Base-by-base conservation (phyloP, 2,797 vertebrate species). In the Picus viridis region DNA sequence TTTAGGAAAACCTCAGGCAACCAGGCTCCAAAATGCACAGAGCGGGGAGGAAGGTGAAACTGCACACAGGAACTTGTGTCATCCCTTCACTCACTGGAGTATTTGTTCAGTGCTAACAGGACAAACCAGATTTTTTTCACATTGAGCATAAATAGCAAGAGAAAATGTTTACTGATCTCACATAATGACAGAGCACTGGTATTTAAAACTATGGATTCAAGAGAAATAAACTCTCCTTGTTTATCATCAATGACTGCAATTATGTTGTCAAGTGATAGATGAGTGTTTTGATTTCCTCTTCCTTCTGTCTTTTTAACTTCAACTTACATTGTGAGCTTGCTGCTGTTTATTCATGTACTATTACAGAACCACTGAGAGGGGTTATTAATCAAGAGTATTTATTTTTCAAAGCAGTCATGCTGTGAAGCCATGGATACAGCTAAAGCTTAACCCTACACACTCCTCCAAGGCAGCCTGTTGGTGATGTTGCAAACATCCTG, bases 241-340 rank as follows among this genome's bases (percentile, higher is more conserved):
- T 96, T 94, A 94, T 78, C 79, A 72, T 30, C 87, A 91, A 57
- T 65, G 77, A 68, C 90, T 92, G 73, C 83, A 95, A 95, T 96
- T 94, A 92, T 32, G 82, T 23, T 93, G 89, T 94, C 95, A 95
- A 91, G 79, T 56, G 73, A 70, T 5, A 87, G 70, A 68, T 9
- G 57, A 92, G 68, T 86, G 89, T 76, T 96, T 95, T 89, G 77
- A 93, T 83, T 94, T 93, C 71, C 74, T 84, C 74, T 84, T 95
- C 83, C 83, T 91, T 68, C 83, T 81, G 79, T 67, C 83, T 92
- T 93, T 89, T 62, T 86, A 92, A 62, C 34, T 76, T 79, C 92
- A 84, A 53, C 80, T 79, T 81, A 43, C 1, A 86, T 11, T 53
- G 74, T 77, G 79, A 78, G 43, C 74, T 85, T 92, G 87, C 77